Percentiles rank a stretch among this genome's conserved stretches.
Evolutionary conservation across 1,140 invertebrate genomes (phyloP).

Genomic region (Cylas formicarius): DNA sequence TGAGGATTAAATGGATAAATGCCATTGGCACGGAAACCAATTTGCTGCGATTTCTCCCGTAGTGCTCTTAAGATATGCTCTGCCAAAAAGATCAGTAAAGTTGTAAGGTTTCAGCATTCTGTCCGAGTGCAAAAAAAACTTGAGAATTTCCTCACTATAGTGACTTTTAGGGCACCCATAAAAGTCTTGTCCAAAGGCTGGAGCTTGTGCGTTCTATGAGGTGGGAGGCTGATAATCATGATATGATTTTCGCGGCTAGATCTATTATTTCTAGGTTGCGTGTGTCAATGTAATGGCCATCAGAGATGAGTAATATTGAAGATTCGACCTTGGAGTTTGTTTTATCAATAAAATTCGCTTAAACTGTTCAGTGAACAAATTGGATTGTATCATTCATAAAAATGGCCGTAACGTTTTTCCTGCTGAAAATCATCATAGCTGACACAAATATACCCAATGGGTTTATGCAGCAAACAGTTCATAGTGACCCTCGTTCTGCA

Average conservation of each 20-base stretch:
- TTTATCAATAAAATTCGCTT: conserved; percentile 18
- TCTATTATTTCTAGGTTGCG: conserved; percentile 18
- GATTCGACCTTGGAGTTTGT: conserved; percentile 10
- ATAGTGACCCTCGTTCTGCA: conserved; percentile 43
- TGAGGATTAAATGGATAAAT: not conserved
- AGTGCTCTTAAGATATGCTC: not conserved
- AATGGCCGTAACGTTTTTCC: conserved; percentile 15
- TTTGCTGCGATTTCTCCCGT: conserved; percentile 2
- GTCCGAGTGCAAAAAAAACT: too few relatives aligned
- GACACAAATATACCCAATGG: conserved; percentile 14
- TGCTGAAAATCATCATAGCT: conserved; percentile 16
- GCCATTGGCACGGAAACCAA: conserved; percentile 1
- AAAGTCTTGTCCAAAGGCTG: conserved; percentile 39
- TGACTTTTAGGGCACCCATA: conserved; percentile 38
- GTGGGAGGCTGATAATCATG: conserved; percentile 37
- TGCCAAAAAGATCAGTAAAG: conserved; percentile 1
- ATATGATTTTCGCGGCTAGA: conserved; percentile 34
- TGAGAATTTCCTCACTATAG: conserved; percentile 18
- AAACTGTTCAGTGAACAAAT: conserved; percentile 23
- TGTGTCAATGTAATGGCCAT: conserved; percentile 17
- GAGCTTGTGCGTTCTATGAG: conserved; percentile 37
- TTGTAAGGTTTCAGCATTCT: too few relatives aligned
- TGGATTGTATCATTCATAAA: conserved; percentile 11
- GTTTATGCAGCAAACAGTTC: conserved; percentile 21
- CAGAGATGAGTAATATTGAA: conserved; percentile 11